Evolutionary conservation across 2,797 vertebrate species (phyloP), one percentile per base, ranked within the genome.

Genomic region (Chiropotes sagulatus): DNA sequence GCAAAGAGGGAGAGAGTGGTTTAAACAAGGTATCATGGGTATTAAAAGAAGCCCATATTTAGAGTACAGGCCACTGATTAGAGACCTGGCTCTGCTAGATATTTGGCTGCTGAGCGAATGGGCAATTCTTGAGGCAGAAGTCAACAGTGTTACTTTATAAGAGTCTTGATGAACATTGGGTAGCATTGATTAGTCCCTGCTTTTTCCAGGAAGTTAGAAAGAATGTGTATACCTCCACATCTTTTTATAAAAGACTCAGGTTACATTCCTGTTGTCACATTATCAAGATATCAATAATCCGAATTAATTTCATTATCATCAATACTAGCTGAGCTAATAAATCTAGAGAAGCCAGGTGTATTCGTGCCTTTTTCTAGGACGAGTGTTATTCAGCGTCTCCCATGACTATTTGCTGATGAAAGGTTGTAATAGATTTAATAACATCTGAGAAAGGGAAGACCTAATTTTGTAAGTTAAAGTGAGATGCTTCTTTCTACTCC

Each of bases 221-320:
- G 73, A 44, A 61, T 89, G 75, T 91, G 33, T 57, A 48, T 54
- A 92, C n/a, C 7, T 61, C 75, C 39, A 81, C n/a, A 73, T 73
- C 61, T 93, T 94, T 95, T 82, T 44, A 61, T 28, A 67, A 76
- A 33, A 80, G 44, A 79, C 64, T 57, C 39, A 28, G 36, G 75
- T 80, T 79, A 61, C 54, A 73, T 79, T 73, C 83, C 61, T 15
- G 19, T 12, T 41, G 82, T 76, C 30, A 30, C 33, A 75, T 85
- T 76, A 93, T 88, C 73, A 52, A 83, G 88, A 48, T 88, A 75
- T 81, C 82, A 91, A 83, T 95, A 97, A 96, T 73, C 82, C 64
- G 36, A 39, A 96, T 97, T 97, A 97, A 97, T 96, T 88, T 93
- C 61, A 79, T 97, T 39, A 79, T 80, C 81, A 72, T 96, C 83